phyloP scores from a whole-genome alignment of 2,113 vertebrate genomes.

The Gymnobelideus leadbeateri region DNA sequence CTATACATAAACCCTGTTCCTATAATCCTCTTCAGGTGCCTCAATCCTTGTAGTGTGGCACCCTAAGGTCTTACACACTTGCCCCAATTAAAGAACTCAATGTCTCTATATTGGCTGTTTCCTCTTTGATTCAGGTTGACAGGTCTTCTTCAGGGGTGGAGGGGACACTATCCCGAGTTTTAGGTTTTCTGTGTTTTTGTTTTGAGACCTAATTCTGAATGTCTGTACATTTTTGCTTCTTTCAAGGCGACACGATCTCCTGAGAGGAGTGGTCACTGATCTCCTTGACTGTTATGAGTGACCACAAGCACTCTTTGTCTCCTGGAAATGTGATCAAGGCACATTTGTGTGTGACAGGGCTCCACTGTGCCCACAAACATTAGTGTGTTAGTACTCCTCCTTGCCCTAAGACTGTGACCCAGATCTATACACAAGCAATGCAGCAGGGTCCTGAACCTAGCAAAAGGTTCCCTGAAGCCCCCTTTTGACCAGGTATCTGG shows the following conservation, averaged over 20 bases:
- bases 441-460: neutral
- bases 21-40: too few relatives aligned
- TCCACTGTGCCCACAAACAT: neutral
- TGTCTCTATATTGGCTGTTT: too few relatives aligned
- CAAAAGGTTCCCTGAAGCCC: neutral
- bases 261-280: neutral
- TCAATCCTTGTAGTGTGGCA: too few relatives aligned
- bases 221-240: neutral
- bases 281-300: neutral
- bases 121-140: too few relatives aligned
- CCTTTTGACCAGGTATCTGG: neutral
- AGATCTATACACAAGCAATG: neutral
- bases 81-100: too few relatives aligned
- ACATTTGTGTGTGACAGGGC: too few relatives aligned
- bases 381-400: neutral
- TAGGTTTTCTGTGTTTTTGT: neutral
- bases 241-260: neutral
- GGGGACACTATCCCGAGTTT: neutral
- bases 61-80: too few relatives aligned
- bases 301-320: neutral
- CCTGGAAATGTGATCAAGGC: neutral
- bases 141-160: neutral
- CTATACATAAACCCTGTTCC: too few relatives aligned
- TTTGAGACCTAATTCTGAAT: neutral
- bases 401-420: too few relatives aligned